These are phyloP conservation scores for Acanthosepion esculentum DNA, from an alignment of 2,888 invertebrate species.

Conservation along the genomic window DNA sequence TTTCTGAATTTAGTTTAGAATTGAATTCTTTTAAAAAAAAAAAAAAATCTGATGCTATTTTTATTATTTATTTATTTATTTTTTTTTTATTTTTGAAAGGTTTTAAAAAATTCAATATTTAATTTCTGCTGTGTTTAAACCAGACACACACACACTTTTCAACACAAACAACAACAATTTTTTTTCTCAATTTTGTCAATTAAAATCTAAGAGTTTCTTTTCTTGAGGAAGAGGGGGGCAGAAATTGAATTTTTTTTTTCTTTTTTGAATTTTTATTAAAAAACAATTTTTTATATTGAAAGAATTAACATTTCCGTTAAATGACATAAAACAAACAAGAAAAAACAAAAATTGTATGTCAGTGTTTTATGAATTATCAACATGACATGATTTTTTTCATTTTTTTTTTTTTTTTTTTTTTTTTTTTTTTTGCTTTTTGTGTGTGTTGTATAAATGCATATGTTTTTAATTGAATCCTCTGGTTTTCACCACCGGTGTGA, in stretches of 20 bases:
- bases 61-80: no score
- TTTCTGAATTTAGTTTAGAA: neutral
- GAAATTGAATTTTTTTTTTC: neutral
- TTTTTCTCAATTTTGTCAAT: neutral
- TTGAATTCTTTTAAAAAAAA: neutral
- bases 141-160: slow-evolving; percentile 5
- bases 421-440: neutral
- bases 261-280: neutral
- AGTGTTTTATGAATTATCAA: neutral
- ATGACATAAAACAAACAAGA: neutral
- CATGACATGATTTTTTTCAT: neutral
- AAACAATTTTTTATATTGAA: neutral
- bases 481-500: neutral
- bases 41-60: neutral
- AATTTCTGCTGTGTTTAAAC: neutral
- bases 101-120: neutral
- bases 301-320: neutral
- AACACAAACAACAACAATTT: neutral
- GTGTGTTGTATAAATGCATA: neutral
- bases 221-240: neutral
- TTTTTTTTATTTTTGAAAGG: no score
- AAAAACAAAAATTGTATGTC: neutral
- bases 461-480: no score
- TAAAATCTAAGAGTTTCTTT: no score
- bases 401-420: neutral